Evolutionary conservation across 2,888 invertebrate species (phyloP), one percentile per base, ranked within the genome.

Genomic region (Syrphus vitripennis): DNA sequence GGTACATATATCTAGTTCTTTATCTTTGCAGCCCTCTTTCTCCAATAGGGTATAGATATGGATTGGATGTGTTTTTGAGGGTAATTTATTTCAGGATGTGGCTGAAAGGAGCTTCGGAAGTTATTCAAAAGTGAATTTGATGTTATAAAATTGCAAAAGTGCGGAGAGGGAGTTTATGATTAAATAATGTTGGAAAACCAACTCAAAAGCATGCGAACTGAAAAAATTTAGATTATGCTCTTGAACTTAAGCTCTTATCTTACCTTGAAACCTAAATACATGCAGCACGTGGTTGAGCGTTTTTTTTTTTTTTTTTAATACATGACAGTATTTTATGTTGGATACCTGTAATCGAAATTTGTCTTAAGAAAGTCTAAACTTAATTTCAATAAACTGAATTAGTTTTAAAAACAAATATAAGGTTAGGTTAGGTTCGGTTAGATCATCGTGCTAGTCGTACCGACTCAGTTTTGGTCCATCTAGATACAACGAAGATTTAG

Each of bases 81-180:
- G 69, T 81, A 77, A 84, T 84, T 84, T 84, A 84, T 84, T 84
- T 84, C 84, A 84, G 84, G 84, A 84, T 76, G 71, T 59, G 24
- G 67, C 53, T 67, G 71, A 67, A 80, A 59, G 71, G 57, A 80
- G 76, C 69, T 61, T 61, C 81, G 84, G 81, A 84, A 69, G 76
- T 77, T 72, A 72, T 80, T 77, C 69, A 61, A 81, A 72, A 80
- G 80, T 80, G 76, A 76, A 80, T 76, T 71, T 65, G 75, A 76
- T 67, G 59, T 80, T 80, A 26, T 26, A 50, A 67, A 57, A 71
- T 50, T 79, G 55, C 69, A 50, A 80, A 24, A 24, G 10, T 9
- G 21, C 4, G 7, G 48, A 19, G 21, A 70, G 63, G 42, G 53
- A 67, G 59, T 45, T 80, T 61, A 50, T 76, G 71, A 84, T 76